phyloP scores from a whole-genome alignment of 2,888 invertebrate species.

The Phyllotreta cruciferae region DNA sequence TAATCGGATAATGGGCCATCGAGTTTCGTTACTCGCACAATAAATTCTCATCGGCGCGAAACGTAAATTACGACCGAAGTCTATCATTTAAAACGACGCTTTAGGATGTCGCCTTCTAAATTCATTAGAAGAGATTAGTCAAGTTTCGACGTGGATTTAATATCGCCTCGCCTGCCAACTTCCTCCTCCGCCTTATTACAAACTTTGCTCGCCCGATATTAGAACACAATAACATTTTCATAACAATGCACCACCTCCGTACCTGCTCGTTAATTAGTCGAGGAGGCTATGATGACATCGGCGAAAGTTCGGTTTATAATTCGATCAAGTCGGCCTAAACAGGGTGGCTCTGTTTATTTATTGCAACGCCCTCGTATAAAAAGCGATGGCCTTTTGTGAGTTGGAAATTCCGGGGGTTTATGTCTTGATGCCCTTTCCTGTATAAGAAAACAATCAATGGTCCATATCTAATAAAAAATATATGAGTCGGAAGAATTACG shows the following conservation, averaged over 20 bases:
- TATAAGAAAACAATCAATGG: slow-evolving; percentile 16
- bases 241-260: slow-evolving; percentile 19
- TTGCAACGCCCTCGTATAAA: no score
- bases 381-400: not conserved
- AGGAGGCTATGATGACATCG: slow-evolving; percentile 16
- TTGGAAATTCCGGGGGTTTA: not conserved
- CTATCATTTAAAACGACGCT: no score
- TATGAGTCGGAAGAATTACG: slow-evolving; percentile 25
- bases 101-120: slow-evolving; percentile 25
- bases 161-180: slow-evolving; percentile 18
- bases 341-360: no score
- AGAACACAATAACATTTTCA: slow-evolving; percentile 25
- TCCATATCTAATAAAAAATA: slow-evolving; percentile 14
- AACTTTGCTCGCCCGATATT: slow-evolving; percentile 15
- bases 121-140: slow-evolving; percentile 25
- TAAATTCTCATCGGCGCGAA: no score
- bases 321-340: no score
- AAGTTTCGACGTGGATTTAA: slow-evolving; percentile 31
- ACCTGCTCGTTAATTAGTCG: slow-evolving; percentile 26
- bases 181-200: slow-evolving; percentile 22
- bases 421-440: not conserved
- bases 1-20: no score
- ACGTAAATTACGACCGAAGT: no score
- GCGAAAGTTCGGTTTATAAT: slow-evolving; percentile 5
- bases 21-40: no score